Evolutionary conservation across 2,888 invertebrate genomes (phyloP).

Genomic region (Allophyes oxyacanthae): DNA sequence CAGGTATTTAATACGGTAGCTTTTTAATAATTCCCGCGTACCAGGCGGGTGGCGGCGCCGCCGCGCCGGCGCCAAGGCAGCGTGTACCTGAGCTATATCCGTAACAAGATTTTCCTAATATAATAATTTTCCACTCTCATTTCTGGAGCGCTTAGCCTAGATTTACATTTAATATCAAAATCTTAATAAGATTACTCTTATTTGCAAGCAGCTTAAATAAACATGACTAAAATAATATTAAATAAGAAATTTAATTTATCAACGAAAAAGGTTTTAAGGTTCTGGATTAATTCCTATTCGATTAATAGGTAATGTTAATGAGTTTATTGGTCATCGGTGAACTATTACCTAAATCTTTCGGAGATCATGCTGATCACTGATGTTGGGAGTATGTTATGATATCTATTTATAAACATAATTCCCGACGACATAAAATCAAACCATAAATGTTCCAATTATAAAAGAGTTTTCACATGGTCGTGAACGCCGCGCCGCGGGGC

Average conservation of each 20-base stretch:
- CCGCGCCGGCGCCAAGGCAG: slow-evolving; percentile 1
- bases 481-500: neutral
- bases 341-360: too few species aligned
- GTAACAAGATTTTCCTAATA: slow-evolving; percentile 9
- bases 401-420: too few species aligned
- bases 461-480: neutral
- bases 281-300: too few species aligned
- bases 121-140: slow-evolving; percentile 6
- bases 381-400: too few species aligned
- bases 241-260: too few species aligned
- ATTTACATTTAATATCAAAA: slow-evolving; percentile 8
- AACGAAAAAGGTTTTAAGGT: too few species aligned
- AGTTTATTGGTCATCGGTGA: too few species aligned
- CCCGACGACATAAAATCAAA: neutral
- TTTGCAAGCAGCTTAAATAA: neutral
- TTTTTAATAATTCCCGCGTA: slow-evolving; percentile 1
- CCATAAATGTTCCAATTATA: neutral
- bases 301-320: too few species aligned
- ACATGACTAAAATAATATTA: too few species aligned
- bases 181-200: slow-evolving; percentile 4
- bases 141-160: neutral
- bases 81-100: slow-evolving; percentile 14
- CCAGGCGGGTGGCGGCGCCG: too few species aligned
- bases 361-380: too few species aligned
- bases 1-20: slow-evolving; percentile 1